phyloP scores from a whole-genome alignment of 2,797 vertebrate genomes.

The Tauraco hartlaubi region DNA sequence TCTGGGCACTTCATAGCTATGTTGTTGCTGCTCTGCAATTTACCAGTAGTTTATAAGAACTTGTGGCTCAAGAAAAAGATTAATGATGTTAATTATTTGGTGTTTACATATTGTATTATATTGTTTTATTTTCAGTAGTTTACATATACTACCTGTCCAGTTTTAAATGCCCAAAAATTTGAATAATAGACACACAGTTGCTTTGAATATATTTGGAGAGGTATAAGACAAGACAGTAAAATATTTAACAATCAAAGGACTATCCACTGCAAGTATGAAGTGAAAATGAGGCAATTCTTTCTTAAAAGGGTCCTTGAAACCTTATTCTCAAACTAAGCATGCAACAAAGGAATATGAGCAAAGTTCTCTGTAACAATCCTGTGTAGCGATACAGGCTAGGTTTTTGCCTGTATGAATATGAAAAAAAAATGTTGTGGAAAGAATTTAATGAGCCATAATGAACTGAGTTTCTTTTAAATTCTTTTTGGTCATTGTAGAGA shows the following conservation, averaged over 20 bases:
- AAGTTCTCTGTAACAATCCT: background rate
- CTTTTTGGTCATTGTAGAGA: background rate
- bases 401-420: background rate
- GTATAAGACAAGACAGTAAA: background rate
- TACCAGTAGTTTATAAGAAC: background rate
- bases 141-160: background rate
- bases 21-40: background rate
- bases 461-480: background rate
- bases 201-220: background rate
- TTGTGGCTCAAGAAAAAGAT: slow-evolving; percentile 24
- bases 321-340: background rate
- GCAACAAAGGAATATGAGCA: background rate
- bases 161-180: background rate
- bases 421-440: background rate
- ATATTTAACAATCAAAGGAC: background rate
- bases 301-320: background rate
- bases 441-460: background rate
- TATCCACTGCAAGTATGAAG: background rate
- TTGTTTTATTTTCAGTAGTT: background rate
- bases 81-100: slow-evolving; percentile 26
- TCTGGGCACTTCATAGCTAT: background rate
- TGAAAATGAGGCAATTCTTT: background rate
- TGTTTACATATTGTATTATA: background rate
- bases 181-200: background rate
- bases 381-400: background rate